Evolutionary conservation across 1,140 invertebrate species (phyloP).

Genomic region (Asobara japonica): DNA sequence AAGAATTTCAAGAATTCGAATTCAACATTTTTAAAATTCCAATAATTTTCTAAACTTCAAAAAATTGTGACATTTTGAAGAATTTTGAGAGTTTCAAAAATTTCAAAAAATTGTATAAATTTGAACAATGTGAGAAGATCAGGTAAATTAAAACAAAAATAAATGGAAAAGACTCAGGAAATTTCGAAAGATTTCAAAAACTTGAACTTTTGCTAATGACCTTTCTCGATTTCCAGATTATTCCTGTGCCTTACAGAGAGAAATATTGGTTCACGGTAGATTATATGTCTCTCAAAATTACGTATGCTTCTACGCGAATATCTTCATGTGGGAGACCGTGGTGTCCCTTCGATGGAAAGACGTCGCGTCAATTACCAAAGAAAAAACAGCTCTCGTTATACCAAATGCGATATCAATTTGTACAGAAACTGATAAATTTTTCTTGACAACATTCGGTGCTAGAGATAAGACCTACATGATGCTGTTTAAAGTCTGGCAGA

Average conservation of each 20-base stretch:
- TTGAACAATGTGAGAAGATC: no score
- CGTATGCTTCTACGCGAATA: constrained; percentile 95
- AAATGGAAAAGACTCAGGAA: no score
- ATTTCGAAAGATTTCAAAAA: no score
- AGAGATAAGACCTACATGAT: constrained; percentile 94
- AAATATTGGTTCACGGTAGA: constrained; percentile 91
- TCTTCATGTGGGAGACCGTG: constrained; percentile 93
- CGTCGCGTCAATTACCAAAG: constrained; percentile 91
- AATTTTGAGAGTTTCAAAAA: no score
- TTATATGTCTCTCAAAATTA: constrained; percentile 93
- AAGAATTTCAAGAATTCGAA: not conserved
- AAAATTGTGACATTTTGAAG: no score
- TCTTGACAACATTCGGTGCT: constrained; percentile 92
- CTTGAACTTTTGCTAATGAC: constrained; percentile 19
- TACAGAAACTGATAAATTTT: constrained; percentile 87
- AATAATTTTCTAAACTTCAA: no score
- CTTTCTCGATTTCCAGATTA: constrained; percentile 79
- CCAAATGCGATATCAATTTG: constrained; percentile 93
- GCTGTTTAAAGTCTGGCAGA: constrained; percentile 96
- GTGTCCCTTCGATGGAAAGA: constrained; percentile 86
- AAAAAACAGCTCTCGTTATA: constrained; percentile 92
- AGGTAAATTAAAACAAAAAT: no score
- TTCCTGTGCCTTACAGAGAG: constrained; percentile 94
- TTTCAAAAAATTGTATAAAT: no score
- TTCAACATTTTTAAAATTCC: not conserved